Percentiles rank a stretch among this genome's conserved stretches.
phyloP scores from a whole-genome alignment of 2,113 vertebrate species.

The Empidonax traillii region DNA sequence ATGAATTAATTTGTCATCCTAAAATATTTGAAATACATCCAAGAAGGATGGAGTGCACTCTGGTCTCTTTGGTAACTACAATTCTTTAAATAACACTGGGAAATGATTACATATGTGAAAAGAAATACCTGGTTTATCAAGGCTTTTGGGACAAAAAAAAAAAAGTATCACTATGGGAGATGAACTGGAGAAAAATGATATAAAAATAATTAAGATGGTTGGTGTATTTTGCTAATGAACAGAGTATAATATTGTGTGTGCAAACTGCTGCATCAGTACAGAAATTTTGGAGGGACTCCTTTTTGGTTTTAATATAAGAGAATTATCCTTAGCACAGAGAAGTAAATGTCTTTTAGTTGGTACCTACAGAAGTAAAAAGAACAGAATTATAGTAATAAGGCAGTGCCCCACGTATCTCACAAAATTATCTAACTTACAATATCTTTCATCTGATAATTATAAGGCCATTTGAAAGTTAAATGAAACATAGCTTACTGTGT shows the following conservation, averaged over 20 bases:
- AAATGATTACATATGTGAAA: not conserved
- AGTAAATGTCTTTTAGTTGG: not conserved
- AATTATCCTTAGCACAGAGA: not conserved
- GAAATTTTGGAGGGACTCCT: not conserved
- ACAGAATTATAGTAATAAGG: not conserved
- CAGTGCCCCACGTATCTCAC: not conserved
- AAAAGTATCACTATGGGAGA: not conserved
- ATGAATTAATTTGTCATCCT: not conserved
- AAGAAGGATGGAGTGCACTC: not conserved
- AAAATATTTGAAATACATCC: not conserved
- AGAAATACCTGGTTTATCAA: not conserved
- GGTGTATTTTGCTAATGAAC: fast-evolving
- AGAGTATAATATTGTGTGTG: fast-evolving
- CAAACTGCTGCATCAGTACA: not conserved
- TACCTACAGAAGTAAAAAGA: not conserved
- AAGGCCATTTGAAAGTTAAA: not conserved
- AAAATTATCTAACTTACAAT: not conserved
- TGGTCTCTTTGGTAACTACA: not conserved
- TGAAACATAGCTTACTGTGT: not conserved
- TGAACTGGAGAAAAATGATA: not conserved
- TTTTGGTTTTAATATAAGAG: not conserved
- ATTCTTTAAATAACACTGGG: not conserved
- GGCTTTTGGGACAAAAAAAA: not conserved
- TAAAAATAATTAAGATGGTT: not conserved
- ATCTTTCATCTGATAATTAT: not conserved